Evolutionary conservation across 2,113 vertebrate genomes (phyloP).

Genomic region (Microtus pennsylvanicus): DNA sequence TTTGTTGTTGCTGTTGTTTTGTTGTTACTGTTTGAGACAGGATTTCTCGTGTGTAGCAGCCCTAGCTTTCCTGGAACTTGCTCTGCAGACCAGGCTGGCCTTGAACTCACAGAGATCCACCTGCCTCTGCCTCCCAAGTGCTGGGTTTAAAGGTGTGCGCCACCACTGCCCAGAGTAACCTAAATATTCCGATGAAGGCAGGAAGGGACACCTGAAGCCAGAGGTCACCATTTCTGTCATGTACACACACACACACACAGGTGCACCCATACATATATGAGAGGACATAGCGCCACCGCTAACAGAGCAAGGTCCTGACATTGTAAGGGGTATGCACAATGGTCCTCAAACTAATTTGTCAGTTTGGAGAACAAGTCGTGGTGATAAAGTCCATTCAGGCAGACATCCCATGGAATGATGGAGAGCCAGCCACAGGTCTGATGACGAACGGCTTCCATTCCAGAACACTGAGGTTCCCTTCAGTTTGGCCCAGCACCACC

Average conservation of each 20-base stretch:
- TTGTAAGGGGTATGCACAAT: rapidly evolving
- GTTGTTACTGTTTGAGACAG: too few species aligned
- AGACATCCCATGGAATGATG: background rate
- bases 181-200: background rate
- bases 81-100: too few species aligned
- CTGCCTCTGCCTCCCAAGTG: too few species aligned
- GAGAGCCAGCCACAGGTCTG: background rate
- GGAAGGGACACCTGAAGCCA: background rate
- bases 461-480: rapidly evolving
- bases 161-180: too few species aligned
- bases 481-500: rapidly evolving
- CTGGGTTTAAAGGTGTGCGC: too few species aligned
- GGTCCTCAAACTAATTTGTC: background rate
- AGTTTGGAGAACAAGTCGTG: background rate
- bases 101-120: too few species aligned
- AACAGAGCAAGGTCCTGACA: rapidly evolving
- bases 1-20: too few species aligned
- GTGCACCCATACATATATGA: too few species aligned
- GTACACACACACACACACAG: background rate
- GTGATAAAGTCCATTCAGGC: background rate
- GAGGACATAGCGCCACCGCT: rapidly evolving
- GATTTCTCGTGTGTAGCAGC: too few species aligned
- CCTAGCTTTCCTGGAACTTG: too few species aligned
- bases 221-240: background rate
- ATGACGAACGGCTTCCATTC: background rate